These are phyloP conservation scores for Euplagia quadripunctaria DNA, from an alignment of 2,888 invertebrate genomes.

Conservation along the genomic window DNA sequence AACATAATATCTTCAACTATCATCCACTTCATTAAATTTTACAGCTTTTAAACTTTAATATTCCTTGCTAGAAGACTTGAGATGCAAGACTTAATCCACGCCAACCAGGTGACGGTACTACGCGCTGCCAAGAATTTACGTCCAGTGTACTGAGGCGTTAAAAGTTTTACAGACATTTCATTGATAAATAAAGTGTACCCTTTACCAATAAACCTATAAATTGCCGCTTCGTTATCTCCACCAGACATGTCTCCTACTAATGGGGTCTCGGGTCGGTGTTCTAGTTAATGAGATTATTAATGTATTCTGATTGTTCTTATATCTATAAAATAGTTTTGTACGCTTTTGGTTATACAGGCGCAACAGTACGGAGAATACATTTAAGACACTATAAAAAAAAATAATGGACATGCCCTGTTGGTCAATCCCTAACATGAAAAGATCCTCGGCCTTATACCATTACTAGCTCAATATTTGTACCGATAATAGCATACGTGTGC, in stretches of 20 bases:
- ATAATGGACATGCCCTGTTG: too few species aligned
- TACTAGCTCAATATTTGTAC: too few species aligned
- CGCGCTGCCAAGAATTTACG: neutral
- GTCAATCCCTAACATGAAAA: too few species aligned
- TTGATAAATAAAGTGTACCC: slow-evolving; percentile 21
- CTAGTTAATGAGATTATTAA: slow-evolving; percentile 21
- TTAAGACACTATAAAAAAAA: too few species aligned
- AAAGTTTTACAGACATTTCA: slow-evolving; percentile 23
- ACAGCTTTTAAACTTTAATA: too few species aligned
- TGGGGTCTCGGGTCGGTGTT: slow-evolving; percentile 46
- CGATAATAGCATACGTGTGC: too few species aligned
- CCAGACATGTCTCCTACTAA: slow-evolving; percentile 43
- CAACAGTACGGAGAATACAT: too few species aligned
- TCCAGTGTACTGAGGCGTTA: neutral
- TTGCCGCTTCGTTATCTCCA: slow-evolving; percentile 41
- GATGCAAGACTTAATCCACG: neutral
- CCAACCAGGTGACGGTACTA: neutral
- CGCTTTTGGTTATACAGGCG: neutral
- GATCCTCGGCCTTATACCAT: too few species aligned
- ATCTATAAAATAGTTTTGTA: neutral
- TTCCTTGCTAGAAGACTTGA: neutral
- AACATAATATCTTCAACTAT: too few species aligned
- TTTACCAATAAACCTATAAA: slow-evolving; percentile 39
- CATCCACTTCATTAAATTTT: too few species aligned
- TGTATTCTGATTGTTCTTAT: neutral